These are phyloP conservation scores for Chiloscyllium punctatum DNA, from an alignment of 2,797 vertebrate genomes.

Conservation along the genomic window DNA sequence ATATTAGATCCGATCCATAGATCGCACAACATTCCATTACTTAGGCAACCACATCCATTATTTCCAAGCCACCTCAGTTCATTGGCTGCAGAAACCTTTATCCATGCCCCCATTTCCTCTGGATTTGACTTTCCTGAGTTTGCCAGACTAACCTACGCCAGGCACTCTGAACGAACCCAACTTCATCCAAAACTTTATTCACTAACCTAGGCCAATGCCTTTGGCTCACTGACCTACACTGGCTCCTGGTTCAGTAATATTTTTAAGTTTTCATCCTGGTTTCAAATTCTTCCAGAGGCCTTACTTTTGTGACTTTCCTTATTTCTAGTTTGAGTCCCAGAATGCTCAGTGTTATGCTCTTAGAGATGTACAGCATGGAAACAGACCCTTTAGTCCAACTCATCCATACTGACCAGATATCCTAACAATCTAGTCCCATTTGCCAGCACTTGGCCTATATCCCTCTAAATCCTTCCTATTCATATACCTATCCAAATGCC, in stretches of 20 bases:
- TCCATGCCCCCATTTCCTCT: neutral
- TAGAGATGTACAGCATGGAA: too few relatives aligned
- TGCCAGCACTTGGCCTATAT: too few relatives aligned
- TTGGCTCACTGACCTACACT: neutral
- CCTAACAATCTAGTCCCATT: too few relatives aligned
- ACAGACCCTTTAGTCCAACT: too few relatives aligned
- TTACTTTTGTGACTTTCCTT: neutral
- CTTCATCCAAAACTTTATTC: neutral
- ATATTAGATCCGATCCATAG: neutral
- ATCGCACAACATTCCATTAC: too few relatives aligned
- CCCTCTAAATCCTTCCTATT: too few relatives aligned
- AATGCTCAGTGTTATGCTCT: neutral
- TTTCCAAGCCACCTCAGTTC: neutral
- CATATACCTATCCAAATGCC: too few relatives aligned
- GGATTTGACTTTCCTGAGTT: neutral
- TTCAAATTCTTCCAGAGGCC: neutral
- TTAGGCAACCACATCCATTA: neutral
- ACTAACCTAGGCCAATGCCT: neutral
- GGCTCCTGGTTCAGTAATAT: too few relatives aligned
- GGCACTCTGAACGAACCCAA: neutral
- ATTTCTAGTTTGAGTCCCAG: neutral
- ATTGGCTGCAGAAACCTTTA: neutral
- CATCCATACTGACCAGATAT: too few relatives aligned
- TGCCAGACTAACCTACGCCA: neutral
- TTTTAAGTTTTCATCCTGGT: neutral